These are phyloP conservation scores for Drosophila incognita DNA, from an alignment of 2,888 invertebrate species.

Conservation along the genomic window DNA sequence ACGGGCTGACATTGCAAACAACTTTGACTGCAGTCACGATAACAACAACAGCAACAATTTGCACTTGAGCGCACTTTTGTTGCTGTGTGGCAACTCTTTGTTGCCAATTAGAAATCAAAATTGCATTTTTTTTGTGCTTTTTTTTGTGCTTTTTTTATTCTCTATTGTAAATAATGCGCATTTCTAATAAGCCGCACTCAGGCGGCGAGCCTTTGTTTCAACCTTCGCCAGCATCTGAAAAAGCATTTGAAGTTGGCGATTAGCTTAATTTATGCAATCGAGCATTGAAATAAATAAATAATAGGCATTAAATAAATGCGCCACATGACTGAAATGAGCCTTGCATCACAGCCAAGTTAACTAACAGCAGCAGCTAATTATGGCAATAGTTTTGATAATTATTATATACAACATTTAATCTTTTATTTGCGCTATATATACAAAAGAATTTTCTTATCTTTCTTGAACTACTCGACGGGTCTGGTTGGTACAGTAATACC, in stretches of 20 bases:
- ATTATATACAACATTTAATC: background rate
- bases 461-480: no score
- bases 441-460: background rate
- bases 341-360: conserved; percentile 28
- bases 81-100: conserved; percentile 47
- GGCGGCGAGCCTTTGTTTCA: conserved; percentile 35
- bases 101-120: conserved; percentile 71
- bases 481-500: background rate
- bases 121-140: conserved; percentile 16
- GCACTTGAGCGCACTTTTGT: conserved; percentile 27
- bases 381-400: background rate
- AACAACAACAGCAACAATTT: conserved; percentile 34
- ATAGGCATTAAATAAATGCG: conserved; percentile 38
- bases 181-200: conserved; percentile 65
- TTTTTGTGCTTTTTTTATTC: conserved; percentile 20
- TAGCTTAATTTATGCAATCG: conserved; percentile 67
- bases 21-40: conserved; percentile 56
- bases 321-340: conserved; percentile 36
- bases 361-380: background rate
- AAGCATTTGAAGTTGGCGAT: conserved; percentile 17
- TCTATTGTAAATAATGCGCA: conserved; percentile 70
- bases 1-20: conserved; percentile 63
- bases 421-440: background rate
- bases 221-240: conserved; percentile 43
- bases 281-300: conserved; percentile 46